Base-by-base conservation (phyloP, 2,888 invertebrate species). In the Macaria liturata region DNA sequence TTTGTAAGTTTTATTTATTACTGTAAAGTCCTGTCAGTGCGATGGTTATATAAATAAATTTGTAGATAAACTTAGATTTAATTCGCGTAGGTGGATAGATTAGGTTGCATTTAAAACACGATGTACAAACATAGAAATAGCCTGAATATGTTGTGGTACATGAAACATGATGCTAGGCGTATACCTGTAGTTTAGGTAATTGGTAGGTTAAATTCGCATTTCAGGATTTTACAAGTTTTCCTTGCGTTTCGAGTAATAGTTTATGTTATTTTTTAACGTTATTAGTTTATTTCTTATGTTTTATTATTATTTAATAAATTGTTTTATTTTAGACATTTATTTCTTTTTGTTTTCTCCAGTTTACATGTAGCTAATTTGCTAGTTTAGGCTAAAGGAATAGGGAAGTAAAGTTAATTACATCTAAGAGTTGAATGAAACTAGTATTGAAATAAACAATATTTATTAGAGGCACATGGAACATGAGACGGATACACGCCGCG, bases 401-500 rank as follows among this genome's bases (percentile, higher is more conserved):
- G 20, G 20, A 20, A 3, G 9, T 6, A 30, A 0, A 9, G 0
- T 40, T 9, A 37, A 47, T 3, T 37, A 6, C 4, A 37, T 6
- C 34, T 7, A 7, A 7, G 34, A 7, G 34, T 37, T 7, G 34
- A 37, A 37, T 37, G 7, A 37, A 4, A 37, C 34, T 69, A 61
- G 44, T 42, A 63, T 69, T 75, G 70, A 79, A 83, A 80, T 84
- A 83, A 80, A 83, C 80, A 79, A 72, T 81, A 77, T 80, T 83
- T 84, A 85, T 87, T 89, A 85, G 89, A 90, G 90, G 90, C 90
- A 90, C 90, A 88, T 89, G 82, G 77, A 88, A 78, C 80, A 57
- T 61, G 64, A 62, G 64, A 62, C 80, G 83, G 81, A 78, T 75
- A 65, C 62, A 65, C 62, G 81, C 83, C 74, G 74, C 80, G 65